Evolutionary conservation across 2,888 invertebrate species (phyloP), one percentile per base, ranked within the genome.

Genomic region (Unio delphinus): DNA sequence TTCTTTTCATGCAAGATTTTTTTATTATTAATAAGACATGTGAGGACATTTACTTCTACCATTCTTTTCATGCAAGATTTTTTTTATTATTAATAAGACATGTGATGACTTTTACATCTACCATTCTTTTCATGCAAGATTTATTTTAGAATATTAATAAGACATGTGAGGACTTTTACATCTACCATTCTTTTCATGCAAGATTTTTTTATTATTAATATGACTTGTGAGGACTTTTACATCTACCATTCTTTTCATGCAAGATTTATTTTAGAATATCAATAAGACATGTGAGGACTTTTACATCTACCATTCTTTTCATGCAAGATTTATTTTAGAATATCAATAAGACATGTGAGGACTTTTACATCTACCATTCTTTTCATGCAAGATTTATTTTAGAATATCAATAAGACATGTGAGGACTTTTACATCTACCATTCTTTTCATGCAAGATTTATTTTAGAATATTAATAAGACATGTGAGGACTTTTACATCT

Each of bases 231-330:
- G 82, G 65, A 59, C 11, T 55, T 11, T 57, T 23, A n/a, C 15
- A 20, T 59, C 45, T 45, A 15, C 45, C 15, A 65, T n/a, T 8
- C 56, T 17, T 65, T 45, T 45, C 45, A 45, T 45, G 45, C 45
- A 45, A 45, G 45, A 45, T 45, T 45, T 15, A 11, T 45, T 3
- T 45, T 11, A n/a, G n/a, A n/a, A n/a, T n/a, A n/a, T n/a, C n/a
- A n/a, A n/a, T n/a, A n/a, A 83, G 83, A 79, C 80, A 85, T 78
- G 87, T 86, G 74, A 76, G 82, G 65, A 59, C 11, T 55, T 11
- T 57, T 23, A n/a, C 15, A 20, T 59, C 45, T 45, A 15, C 45
- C 15, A 65, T n/a, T 8, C 56, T 17, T 65, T 45, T 45, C 45
- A 45, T 45, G 45, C 45, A 45, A 45, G 45, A 45, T 45, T 45